A percentile compares a stretch with the other conserved stretches of the same genome.
phyloP scores from a whole-genome alignment of 1,140 invertebrate species.

The Danaus melanippus region DNA sequence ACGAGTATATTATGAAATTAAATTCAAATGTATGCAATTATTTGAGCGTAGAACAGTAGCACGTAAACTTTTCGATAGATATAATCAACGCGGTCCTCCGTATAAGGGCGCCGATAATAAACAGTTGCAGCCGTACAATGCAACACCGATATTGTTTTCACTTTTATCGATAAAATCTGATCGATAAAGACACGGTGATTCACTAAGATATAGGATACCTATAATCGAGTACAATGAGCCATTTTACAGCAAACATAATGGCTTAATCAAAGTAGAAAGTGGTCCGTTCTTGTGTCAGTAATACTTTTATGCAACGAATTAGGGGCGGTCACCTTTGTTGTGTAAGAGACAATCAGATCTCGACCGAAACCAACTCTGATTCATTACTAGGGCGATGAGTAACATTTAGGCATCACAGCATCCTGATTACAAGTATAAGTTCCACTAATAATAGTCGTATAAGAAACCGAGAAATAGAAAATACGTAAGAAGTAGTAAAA shows the following conservation, averaged over 20 bases:
- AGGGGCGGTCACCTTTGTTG: conserved; percentile 36
- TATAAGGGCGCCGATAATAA: conserved; percentile 38
- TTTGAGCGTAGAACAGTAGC: conserved; percentile 34
- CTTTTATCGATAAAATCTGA: conserved; percentile 52
- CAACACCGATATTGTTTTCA: conserved; percentile 50
- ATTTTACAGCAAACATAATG: conserved; percentile 47
- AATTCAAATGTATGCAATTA: conserved; percentile 23
- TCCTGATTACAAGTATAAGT: conserved; percentile 12
- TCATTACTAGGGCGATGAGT: conserved; percentile 28
- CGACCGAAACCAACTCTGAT: conserved; percentile 19
- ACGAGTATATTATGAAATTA: conserved; percentile 14
- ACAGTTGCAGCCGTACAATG: conserved; percentile 36
- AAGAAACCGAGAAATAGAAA: no score
- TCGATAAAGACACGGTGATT: conserved; percentile 41
- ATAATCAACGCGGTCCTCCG: conserved; percentile 32
- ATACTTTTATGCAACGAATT: conserved; percentile 51
- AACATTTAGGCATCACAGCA: conserved; percentile 16
- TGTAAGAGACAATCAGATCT: conserved; percentile 26
- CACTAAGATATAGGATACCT: conserved; percentile 40
- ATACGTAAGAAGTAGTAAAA: no score
- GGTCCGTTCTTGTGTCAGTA: conserved; percentile 29
- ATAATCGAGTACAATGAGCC: conserved; percentile 50
- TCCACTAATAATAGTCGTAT: no score
- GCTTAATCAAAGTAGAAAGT: conserved; percentile 63
- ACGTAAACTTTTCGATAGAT: conserved; percentile 35